Evolutionary conservation across 2,888 invertebrate genomes (phyloP), one percentile per base, ranked within the genome.

Genomic region (Geotrupes spiniger): DNA sequence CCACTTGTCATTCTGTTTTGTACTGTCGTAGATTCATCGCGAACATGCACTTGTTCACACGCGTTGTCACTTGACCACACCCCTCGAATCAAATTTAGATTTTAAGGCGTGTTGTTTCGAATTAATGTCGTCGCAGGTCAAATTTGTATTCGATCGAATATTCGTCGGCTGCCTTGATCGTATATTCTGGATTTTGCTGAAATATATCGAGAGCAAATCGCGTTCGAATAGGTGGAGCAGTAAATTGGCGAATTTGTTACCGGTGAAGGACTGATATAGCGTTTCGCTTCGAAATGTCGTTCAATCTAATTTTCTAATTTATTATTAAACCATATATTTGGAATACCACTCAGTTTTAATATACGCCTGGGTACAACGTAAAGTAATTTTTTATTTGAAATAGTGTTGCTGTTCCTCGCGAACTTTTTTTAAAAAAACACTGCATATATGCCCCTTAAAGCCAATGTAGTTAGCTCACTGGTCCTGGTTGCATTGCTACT

Each of bases 11-110:
- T 21, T 4, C 6, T n/a, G n/a, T n/a, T n/a, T n/a, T n/a, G 3
- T 21, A 21, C 6, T 6, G 21, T 21, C 21, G 6, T 6, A 3
- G 6, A 21, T 21, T 4, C 6, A 21, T 21, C 15, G 14, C 11
- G 14, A 33, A 33, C 33, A 33, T 33, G 15, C 33, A 15, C 33
- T 33, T 2, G 36, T 52, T 52, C 52, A 43, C 52, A 52, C 52
- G 46, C 44, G 45, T 42, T 42, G 52, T 52, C 52, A 46, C 28
- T 36, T 28, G 21, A 39, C 31, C 33, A 33, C 17, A 29, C 14
- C 39, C 29, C 31, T 43, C 15, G 9, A 28, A 21, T 8, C 6
- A 28, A 45, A 45, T 17, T 42, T 12, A 38, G 33, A 26, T 49
- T n/a, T n/a, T n/a, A n/a, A n/a, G n/a, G n/a, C n/a, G 26, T 49